Conservation (phyloP, 2,797 vertebrate genomes). For the Sebastes alutus region DNA sequence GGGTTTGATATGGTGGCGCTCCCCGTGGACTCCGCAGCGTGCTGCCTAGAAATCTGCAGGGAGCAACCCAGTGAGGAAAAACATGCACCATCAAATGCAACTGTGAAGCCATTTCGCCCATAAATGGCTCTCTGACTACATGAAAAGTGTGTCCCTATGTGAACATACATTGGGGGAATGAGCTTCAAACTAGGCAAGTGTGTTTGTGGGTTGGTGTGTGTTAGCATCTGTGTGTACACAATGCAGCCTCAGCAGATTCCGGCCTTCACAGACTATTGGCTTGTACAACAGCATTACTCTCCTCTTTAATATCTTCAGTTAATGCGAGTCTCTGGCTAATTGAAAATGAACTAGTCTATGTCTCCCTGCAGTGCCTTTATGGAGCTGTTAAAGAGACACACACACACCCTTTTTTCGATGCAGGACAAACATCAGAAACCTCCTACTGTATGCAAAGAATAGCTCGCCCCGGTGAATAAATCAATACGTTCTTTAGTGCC, state of each 20-base stretch:
- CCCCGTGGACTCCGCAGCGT: constrained; percentile 11
- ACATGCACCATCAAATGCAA: constrained; percentile 18
- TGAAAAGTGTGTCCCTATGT: not conserved
- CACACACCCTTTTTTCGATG: constrained; percentile 25
- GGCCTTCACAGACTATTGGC: constrained; percentile 77
- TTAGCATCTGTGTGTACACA: constrained; percentile 33
- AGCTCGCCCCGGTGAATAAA: constrained; percentile 46
- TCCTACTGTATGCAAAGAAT: constrained; percentile 51
- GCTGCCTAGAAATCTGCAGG: constrained; percentile 9
- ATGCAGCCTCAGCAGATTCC: constrained; percentile 75
- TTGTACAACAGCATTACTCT: constrained; percentile 73
- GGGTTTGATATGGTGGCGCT: constrained; percentile 7
- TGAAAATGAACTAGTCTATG: constrained; percentile 80
- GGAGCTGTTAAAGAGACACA: constrained; percentile 66
- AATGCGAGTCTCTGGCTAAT: constrained; percentile 80
- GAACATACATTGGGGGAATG: constrained; percentile 14
- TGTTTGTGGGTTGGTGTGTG: constrained; percentile 19
- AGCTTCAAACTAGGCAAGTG: constrained; percentile 11
- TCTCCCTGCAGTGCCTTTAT: constrained; percentile 72
- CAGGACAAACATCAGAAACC: constrained; percentile 50
- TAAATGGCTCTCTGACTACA: constrained; percentile 17
- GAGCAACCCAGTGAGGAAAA: constrained; percentile 15
- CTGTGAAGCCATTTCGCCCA: not conserved
- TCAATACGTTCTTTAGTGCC: constrained; percentile 60
- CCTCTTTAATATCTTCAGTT: constrained; percentile 81